phyloP scores from a whole-genome alignment of 2,113 vertebrate species.

The Semnornis frantzii region DNA sequence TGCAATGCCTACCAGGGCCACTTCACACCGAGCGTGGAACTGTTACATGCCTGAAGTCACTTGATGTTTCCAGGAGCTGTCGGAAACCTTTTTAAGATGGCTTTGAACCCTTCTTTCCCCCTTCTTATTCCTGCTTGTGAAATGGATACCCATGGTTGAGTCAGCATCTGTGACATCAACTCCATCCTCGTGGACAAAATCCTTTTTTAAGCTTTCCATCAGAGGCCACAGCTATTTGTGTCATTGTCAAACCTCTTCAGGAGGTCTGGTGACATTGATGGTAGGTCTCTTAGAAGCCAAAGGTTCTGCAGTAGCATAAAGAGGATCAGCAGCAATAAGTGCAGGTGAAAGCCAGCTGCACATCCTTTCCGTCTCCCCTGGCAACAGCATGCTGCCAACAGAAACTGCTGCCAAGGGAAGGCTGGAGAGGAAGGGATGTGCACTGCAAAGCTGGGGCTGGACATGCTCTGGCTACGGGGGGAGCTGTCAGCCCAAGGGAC shows the following conservation, averaged over 20 bases:
- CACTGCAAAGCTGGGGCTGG: constrained; percentile 37
- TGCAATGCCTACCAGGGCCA: not conserved
- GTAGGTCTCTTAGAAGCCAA: constrained; percentile 30
- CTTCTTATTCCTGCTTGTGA: not conserved
- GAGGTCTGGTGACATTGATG: constrained; percentile 16
- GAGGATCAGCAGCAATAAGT: constrained; percentile 48
- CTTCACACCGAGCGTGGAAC: not conserved
- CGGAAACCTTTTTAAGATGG: not conserved
- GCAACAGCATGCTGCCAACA: constrained; percentile 71
- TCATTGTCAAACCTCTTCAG: constrained; percentile 44
- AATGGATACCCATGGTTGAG: constrained; percentile 17
- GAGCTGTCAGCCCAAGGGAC: not conserved
- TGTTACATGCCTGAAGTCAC: not conserved
- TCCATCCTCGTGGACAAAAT: not conserved
- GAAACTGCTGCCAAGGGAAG: constrained; percentile 60
- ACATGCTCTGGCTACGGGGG: constrained; percentile 1
- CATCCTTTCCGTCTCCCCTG: constrained; percentile 68
- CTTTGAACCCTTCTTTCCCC: not conserved
- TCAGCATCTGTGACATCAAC: constrained; percentile 16
- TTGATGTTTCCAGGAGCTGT: not conserved
- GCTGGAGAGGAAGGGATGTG: constrained; percentile 37
- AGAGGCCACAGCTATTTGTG: constrained; percentile 24
- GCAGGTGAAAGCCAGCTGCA: constrained; percentile 68
- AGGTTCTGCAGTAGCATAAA: constrained; percentile 52
- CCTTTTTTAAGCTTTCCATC: constrained; percentile 36